Percentiles rank a stretch among this genome's conserved stretches.
Conservation (phyloP, 2,888 invertebrate species). For the Epinotia nisella region DNA sequence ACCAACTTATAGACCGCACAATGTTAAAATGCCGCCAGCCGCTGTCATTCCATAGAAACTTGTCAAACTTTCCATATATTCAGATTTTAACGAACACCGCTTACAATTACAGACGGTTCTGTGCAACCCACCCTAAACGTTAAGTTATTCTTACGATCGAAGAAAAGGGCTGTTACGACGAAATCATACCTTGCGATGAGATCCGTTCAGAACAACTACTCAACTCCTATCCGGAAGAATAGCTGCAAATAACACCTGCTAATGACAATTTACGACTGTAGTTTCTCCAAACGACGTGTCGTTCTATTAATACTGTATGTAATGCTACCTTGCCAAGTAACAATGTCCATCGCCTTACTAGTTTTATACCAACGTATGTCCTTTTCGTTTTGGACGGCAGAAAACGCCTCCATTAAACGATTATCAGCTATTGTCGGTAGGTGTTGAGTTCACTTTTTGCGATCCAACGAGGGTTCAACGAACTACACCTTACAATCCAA, state of each 20-base stretch:
- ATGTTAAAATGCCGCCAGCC: too few relatives aligned
- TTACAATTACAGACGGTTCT: too few relatives aligned
- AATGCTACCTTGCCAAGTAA: neutral
- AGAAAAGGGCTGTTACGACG: neutral
- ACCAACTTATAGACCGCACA: too few relatives aligned
- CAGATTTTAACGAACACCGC: too few relatives aligned
- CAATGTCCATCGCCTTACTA: neutral
- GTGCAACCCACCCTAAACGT: too few relatives aligned
- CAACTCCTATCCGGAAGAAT: slow-evolving; percentile 18
- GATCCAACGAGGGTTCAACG: slow-evolving; percentile 17
- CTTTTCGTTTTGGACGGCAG: neutral
- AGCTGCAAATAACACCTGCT: slow-evolving; percentile 23
- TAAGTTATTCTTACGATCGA: neutral
- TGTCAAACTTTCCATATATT: too few relatives aligned
- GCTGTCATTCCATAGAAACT: too few relatives aligned
- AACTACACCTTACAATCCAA: slow-evolving; percentile 4
- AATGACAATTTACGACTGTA: slow-evolving; percentile 21
- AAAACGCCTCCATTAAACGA: slow-evolving; percentile 32
- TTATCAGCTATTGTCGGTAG: slow-evolving; percentile 35
- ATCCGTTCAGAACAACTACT: neutral
- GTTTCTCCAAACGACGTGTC: slow-evolving; percentile 15
- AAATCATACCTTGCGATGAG: neutral
- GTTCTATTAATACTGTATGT: slow-evolving; percentile 13
- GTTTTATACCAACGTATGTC: neutral
- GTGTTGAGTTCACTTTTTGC: slow-evolving; percentile 35